Evolutionary conservation across 2,113 vertebrate species (phyloP), one percentile per base, ranked within the genome.

Genomic region (Pachycephala philippinensis): DNA sequence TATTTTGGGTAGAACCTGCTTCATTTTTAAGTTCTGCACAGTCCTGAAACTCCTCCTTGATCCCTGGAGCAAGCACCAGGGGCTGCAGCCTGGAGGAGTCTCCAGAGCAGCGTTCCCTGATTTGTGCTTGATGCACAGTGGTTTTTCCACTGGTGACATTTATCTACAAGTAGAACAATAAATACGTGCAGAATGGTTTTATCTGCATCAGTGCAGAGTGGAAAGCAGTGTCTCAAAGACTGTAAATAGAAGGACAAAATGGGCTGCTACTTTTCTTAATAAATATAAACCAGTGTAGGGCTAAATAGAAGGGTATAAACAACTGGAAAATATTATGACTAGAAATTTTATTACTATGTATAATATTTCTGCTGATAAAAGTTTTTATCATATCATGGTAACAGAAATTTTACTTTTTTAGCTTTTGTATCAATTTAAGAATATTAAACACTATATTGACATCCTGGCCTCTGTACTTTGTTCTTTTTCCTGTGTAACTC

Each of bases 381-480:
- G 50, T 30, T 68, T 79, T 90, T 91, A 33, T 49, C 2, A 2
- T 44, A 10, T 37, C 11, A 35, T 45, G 57, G 35, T 10, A 50
- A 80, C 14, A 76, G 35, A 54, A 54, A 45, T 68, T 33, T 39
- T 68, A 53, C 30, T 31, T 84, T 76, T 76, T 52, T 31, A 50
- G 42, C 19, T 7, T 42, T 54, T 69, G 20, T 89, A 37, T 39
- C 23, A 37, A 22, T 69, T 83, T 57, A 64, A 93, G 30, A 64
- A 18, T 35, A 96, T 92, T 96, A 94, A 96, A 96, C 88, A 95
- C 79, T 95, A 65, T 95, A 64, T 75, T 93, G 86, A 37, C 57
- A 72, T 53, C 49, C 20, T 57, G 33, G 40, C 26, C n/a, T 90
- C 33, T 86, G 24, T 72, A 6, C 11, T 16, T 72, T 9, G 7